Evolutionary conservation across 2,888 invertebrate species (phyloP).

Genomic region (Drosophila fungiperda): DNA sequence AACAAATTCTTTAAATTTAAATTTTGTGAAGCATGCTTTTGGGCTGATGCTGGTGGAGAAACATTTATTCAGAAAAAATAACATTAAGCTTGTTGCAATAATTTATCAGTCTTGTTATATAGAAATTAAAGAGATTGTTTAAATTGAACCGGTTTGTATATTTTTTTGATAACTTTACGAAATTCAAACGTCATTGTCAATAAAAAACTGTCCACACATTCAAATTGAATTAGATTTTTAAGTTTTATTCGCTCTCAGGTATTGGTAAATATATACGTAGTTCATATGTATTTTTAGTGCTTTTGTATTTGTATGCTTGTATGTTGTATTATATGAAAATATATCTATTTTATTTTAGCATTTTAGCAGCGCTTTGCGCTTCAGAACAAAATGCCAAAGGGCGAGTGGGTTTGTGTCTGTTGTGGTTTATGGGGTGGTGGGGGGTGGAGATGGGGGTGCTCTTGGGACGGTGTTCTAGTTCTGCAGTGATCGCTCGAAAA

Average conservation of each 20-base stretch:
- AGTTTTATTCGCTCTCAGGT: slow-evolving; percentile 42
- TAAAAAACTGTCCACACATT: slow-evolving; percentile 11
- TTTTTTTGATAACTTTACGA: background rate
- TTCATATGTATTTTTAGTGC: slow-evolving; percentile 23
- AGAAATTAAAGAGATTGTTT: background rate
- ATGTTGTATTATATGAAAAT: slow-evolving; percentile 45
- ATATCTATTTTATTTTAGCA: slow-evolving; percentile 22
- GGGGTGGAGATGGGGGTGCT: background rate
- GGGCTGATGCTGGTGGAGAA: too few species aligned
- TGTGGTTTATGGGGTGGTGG: background rate
- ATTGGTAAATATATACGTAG: slow-evolving; percentile 30
- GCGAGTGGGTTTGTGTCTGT: background rate
- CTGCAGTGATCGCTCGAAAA: slow-evolving; percentile 14
- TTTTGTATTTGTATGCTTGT: slow-evolving; percentile 16
- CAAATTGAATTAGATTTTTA: slow-evolving; percentile 2
- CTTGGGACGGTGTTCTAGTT: background rate
- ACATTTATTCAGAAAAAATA: background rate
- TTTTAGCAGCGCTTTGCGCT: slow-evolving; percentile 20
- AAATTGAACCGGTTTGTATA: background rate
- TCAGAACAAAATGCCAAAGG: slow-evolving; percentile 6
- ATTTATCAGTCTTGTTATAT: background rate
- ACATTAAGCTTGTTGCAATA: background rate
- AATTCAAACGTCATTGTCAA: background rate
- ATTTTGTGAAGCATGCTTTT: too few species aligned
- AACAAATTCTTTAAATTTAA: background rate